Base-by-base conservation (phyloP, 2,113 vertebrate genomes). In the Atherinomorus stipes region DNA sequence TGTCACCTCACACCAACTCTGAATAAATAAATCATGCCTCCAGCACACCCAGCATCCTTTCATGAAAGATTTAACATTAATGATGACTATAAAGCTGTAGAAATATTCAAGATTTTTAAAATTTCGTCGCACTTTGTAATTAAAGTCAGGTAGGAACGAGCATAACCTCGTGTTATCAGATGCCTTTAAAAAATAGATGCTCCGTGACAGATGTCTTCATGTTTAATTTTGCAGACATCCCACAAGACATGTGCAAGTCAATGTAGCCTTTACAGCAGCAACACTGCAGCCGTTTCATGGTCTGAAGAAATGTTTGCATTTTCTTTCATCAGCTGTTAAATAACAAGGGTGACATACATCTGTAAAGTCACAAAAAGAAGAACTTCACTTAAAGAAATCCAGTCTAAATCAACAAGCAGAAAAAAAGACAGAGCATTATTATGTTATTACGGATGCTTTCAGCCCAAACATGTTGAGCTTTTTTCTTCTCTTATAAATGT, bases 21-120 rank as follows among this genome's bases (percentile, higher is more conserved):
- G 52, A 68, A 90, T 87, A 40, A 84, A 84, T 84, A 74, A 88
- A 80, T 79, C 10, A 71, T 72, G 56, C 52, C 63, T 51, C 76
- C 78, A 68, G 69, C 78, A 10, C 4, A 69, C 18, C 78, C 57
- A 52, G 10, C 52, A 1, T 12, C 31, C 16, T 53, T 11, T 34
- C 31, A 34, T 34, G 9, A 34, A 34, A 34, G 28, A 42, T 16
- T 16, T 22, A 56, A 28, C 18, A 26, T 18, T 21, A 19, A 12
- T 28, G 11, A 12, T 28, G 11, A 45, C 28, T 64, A 4, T 50
- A 9, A 26, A 16, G 19, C 19, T 13, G 0, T 11, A 50, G 11
- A 61, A 57, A 11, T 18, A n/a, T 11, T 31, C 26, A 22, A 8
- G 6, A 58, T 10, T 23, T 61, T 34, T 34, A 6, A 34, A 34